Conservation (phyloP, 2,797 vertebrate genomes). For the Paratrypauchen microcephalus region DNA sequence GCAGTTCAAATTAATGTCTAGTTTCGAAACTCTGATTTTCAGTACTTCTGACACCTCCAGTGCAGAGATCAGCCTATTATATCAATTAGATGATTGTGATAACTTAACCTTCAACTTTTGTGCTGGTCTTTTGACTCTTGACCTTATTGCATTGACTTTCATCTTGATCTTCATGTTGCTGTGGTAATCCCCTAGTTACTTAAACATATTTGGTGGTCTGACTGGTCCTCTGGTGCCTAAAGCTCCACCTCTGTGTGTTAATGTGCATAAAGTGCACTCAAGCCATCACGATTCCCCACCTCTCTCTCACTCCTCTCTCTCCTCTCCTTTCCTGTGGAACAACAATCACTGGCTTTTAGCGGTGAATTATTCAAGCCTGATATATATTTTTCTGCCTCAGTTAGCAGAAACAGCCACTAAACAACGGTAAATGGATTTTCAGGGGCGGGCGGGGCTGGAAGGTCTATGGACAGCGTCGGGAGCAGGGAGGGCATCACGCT, state of each 20-base stretch:
- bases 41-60: too few species aligned
- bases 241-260: constrained; percentile 21
- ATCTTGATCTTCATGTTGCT: background rate
- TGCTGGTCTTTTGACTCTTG: background rate
- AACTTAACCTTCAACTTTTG: background rate
- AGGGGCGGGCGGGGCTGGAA: constrained; percentile 18
- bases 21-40: too few species aligned
- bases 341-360: constrained; percentile 87
- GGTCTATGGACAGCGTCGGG: background rate
- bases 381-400: constrained; percentile 82
- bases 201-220: constrained; percentile 25
- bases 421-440: constrained; percentile 91
- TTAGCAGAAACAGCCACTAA: constrained; percentile 81
- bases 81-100: too few species aligned
- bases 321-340: constrained; percentile 78
- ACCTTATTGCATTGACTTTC: background rate
- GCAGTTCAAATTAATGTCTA: too few species aligned
- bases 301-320: constrained; percentile 68
- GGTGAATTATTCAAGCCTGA: constrained; percentile 95
- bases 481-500: background rate
- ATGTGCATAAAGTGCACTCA: constrained; percentile 38
- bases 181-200: constrained; percentile 30
- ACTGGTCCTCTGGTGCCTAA: background rate
- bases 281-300: constrained; percentile 62
- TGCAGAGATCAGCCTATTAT: too few species aligned